phyloP scores from a whole-genome alignment of 2,113 vertebrate species.

The Dromaius novaehollandiae region DNA sequence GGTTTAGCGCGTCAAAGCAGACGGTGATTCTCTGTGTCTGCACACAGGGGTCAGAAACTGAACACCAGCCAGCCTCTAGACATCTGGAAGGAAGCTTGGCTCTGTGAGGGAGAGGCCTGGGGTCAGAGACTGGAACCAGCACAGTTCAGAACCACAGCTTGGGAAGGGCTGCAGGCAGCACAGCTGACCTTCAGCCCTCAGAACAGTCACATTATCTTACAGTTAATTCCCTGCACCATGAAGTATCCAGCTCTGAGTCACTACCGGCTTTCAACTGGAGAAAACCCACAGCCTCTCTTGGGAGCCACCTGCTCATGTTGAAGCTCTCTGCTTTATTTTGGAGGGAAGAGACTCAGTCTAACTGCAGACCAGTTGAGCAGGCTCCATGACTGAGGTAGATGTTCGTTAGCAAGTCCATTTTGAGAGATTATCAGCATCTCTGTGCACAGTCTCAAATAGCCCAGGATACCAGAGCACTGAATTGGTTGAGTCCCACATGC shows the following conservation, averaged over 20 bases:
- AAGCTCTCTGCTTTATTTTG: neutral
- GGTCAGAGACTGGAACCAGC: neutral
- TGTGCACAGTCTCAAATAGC: neutral
- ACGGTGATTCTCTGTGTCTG: neutral
- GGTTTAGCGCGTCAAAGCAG: neutral
- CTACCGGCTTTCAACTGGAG: neutral
- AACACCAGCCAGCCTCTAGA: neutral
- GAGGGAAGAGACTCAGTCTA: neutral
- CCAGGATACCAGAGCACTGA: neutral
- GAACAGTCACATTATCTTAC: neutral
- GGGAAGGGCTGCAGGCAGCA: too few species aligned
- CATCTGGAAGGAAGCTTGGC: neutral
- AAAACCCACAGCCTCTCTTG: neutral
- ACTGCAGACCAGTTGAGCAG: neutral
- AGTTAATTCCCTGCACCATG: fast-evolving
- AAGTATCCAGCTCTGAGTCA: fast-evolving
- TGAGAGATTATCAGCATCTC: neutral
- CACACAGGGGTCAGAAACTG: neutral
- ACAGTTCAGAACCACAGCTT: neutral
- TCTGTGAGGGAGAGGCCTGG: neutral
- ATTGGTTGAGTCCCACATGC: neutral
- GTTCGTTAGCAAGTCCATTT: neutral
- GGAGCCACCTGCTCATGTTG: neutral
- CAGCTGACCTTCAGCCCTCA: too few species aligned
- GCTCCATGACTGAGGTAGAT: neutral